Evolutionary conservation across 2,797 vertebrate species (phyloP), one percentile per base, ranked within the genome.

Genomic region (Lutjanus campechanus): DNA sequence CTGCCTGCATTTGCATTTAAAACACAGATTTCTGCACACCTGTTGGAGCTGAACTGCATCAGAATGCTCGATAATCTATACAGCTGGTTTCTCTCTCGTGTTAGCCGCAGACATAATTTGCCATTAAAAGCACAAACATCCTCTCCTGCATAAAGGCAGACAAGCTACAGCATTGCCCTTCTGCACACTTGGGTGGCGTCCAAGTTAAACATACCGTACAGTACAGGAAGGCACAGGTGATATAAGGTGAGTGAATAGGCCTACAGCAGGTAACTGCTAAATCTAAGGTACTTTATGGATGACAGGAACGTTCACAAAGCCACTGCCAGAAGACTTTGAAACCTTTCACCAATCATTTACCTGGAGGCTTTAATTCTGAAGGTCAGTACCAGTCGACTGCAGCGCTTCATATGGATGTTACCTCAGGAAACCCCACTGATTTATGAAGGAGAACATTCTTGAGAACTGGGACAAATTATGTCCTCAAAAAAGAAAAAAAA

Each of bases 151-250:
- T 10, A 19, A 69, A 53, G 46, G 7, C 55, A 50, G 55, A 12
- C 15, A 29, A 59, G 19, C 47, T 0, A 17, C 29, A 36, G 29
- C 29, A 36, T 11, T 41, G 46, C 43, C 66, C 51, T 72, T 71
- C 73, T 6, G 73, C 76, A 76, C 58, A 68, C 54, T 79, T 89
- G 87, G 78, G 83, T 1, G 13, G 10, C 0, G 0, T 53, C 82
- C 89, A 89, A 85, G 63, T 76, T 65, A 83, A 83, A 86, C 82
- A 85, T 5, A 5, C 29, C 3, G 29, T 50, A 66, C 46, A 82
- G 53, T 46, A 73, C 20, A 25, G 1, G 3, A 71, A 71, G 50
- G 71, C 72, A 76, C 75, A 77, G 81, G 75, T 81, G 49, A 75
- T 20, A 5, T 73, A 63, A 61, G 73, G 65, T 77, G 46, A 84